A percentile compares a stretch with the other conserved stretches of the same genome.
Conservation (phyloP, 2,797 vertebrate genomes). For the Tokudaia tokunoshimensis region DNA sequence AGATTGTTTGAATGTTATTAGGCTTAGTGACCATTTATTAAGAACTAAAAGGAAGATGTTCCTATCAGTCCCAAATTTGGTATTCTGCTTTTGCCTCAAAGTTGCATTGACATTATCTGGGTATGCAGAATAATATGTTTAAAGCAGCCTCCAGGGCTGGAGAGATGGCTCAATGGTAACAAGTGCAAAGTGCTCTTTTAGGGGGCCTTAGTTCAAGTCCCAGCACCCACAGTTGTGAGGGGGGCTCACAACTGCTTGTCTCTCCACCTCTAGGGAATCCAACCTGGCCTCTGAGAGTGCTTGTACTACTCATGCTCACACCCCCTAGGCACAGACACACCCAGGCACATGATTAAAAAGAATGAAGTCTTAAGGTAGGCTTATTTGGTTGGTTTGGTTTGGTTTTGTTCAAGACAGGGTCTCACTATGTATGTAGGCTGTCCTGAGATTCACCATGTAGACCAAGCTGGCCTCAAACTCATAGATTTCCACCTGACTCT, state of each 20-base stretch:
- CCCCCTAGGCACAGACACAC: neutral
- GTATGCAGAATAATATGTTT: neutral
- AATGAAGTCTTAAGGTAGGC: neutral
- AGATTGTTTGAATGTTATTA: neutral
- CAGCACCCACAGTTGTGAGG: too few species aligned
- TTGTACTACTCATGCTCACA: too few species aligned
- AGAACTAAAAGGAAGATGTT: conserved; percentile 5
- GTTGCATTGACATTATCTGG: neutral
- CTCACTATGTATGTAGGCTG: neutral
- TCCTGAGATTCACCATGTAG: neutral
- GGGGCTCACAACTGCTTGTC: neutral
- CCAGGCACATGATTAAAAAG: neutral
- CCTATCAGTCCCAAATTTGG: neutral
- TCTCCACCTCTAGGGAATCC: neutral
- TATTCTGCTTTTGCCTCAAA: conserved; percentile 38
- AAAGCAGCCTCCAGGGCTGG: neutral
- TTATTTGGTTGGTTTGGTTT: neutral
- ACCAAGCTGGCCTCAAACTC: neutral
- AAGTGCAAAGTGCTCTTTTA: neutral
- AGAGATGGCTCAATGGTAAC: neutral
- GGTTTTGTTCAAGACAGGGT: neutral
- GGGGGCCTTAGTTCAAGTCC: neutral
- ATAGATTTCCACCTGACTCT: neutral
- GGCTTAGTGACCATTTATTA: conserved; percentile 10
- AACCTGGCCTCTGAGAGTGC: neutral